These are phyloP conservation scores for Chymomyza procnemis DNA, from an alignment of 2,888 invertebrate species.

Conservation along the genomic window DNA sequence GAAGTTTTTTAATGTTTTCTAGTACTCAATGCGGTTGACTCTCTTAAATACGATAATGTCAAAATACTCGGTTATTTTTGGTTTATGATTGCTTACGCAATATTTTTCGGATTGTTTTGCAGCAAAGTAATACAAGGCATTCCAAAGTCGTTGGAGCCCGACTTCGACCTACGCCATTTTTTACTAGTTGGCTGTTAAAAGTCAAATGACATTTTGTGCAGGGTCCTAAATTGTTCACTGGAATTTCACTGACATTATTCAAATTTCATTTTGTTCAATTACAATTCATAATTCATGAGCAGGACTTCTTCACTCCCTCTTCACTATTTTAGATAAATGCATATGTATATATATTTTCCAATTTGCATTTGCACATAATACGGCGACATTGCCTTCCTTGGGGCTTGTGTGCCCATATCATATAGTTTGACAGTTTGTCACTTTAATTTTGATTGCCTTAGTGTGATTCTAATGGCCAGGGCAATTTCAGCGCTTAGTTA, in stretches of 20 bases:
- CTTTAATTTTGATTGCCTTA: conserved; percentile 65
- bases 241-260: conserved; percentile 63
- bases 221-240: conserved; percentile 55
- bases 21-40: background rate
- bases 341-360: too few species aligned
- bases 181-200: conserved; percentile 34
- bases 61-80: background rate
- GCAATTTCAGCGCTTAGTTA: background rate
- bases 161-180: background rate
- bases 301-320: conserved; percentile 3
- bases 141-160: too few species aligned
- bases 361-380: background rate
- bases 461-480: conserved; percentile 6
- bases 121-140: too few species aligned
- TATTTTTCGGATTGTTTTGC: too few species aligned
- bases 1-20: too few species aligned
- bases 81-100: too few species aligned
- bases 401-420: conserved; percentile 56
- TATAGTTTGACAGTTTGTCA: conserved; percentile 67
- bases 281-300: conserved; percentile 63
- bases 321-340: background rate
- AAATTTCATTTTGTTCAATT: conserved; percentile 73
- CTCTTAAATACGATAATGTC: background rate
- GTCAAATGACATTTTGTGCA: conserved; percentile 11
- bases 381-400: conserved; percentile 33